Evolutionary conservation across 1,140 invertebrate species (phyloP).

Genomic region (Aphis gossypii): DNA sequence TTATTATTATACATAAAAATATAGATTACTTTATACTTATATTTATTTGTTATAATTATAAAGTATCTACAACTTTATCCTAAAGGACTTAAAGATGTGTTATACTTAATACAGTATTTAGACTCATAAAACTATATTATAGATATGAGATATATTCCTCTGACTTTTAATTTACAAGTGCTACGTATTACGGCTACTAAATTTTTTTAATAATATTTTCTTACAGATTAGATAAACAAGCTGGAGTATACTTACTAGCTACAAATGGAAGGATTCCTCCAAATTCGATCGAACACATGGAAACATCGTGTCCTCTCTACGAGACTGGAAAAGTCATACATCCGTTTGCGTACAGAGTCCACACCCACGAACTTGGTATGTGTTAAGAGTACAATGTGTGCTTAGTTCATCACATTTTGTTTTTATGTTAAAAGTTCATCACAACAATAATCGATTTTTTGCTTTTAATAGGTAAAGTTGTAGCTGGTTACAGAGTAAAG

Average conservation of each 20-base stretch:
- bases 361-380: constrained; percentile 88
- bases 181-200: neutral
- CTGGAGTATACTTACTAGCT: constrained; percentile 86
- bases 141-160: neutral
- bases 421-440: neutral
- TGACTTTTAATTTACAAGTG: neutral
- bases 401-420: neutral
- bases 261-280: constrained; percentile 81
- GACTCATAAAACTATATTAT: neutral
- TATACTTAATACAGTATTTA: neutral
- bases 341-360: constrained; percentile 94
- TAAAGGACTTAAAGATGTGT: neutral
- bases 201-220: neutral
- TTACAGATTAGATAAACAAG: constrained; percentile 76
- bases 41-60: too few species aligned
- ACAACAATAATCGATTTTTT: neutral
- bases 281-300: constrained; percentile 80
- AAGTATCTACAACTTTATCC: too few species aligned
- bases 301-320: constrained; percentile 81
- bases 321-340: constrained; percentile 85
- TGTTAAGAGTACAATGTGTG: neutral
- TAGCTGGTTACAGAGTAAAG: constrained; percentile 84
- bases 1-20: too few species aligned
- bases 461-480: constrained; percentile 73
- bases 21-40: too few species aligned